A percentile compares a stretch with the other conserved stretches of the same genome.
These are phyloP conservation scores for Hyperoodon ampullatus DNA, from an alignment of 2,113 vertebrate species.

Conservation along the genomic window DNA sequence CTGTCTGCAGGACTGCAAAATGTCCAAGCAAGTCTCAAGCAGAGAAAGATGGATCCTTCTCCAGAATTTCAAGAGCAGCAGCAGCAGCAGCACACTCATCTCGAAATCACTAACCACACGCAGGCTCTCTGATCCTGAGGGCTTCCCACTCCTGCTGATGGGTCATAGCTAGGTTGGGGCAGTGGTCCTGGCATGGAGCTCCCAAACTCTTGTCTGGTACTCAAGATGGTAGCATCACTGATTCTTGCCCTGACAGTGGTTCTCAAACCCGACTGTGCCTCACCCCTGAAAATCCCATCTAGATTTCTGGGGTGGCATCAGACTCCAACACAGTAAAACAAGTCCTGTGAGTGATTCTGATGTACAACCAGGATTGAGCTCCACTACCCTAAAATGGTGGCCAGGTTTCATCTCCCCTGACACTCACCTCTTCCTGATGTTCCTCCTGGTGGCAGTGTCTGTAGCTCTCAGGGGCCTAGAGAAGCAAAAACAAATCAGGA, in stretches of 20 bases:
- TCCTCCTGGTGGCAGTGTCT: constrained; percentile 60
- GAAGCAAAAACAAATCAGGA: constrained; percentile 32
- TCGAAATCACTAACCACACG: background rate
- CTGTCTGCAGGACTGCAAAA: background rate
- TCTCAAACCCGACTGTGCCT: background rate
- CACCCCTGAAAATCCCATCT: background rate
- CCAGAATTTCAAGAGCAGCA: background rate
- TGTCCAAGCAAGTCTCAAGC: background rate
- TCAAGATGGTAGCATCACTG: background rate
- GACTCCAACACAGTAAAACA: background rate
- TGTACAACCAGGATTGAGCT: background rate
- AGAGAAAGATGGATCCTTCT: background rate
- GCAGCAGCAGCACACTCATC: background rate
- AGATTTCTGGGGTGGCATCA: background rate
- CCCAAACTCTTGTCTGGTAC: background rate
- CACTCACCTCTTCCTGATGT: constrained; percentile 71
- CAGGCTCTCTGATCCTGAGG: background rate
- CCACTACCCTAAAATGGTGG: background rate
- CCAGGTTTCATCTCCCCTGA: background rate
- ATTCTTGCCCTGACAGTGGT: background rate
- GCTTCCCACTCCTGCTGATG: background rate
- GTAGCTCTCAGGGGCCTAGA: constrained; percentile 77
- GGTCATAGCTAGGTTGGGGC: background rate
- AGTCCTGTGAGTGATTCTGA: background rate
- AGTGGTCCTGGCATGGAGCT: background rate